Percentiles rank a stretch among this genome's conserved stretches.
Conservation (phyloP, 2,113 vertebrate species). For the Salvelinus sp. region DNA sequence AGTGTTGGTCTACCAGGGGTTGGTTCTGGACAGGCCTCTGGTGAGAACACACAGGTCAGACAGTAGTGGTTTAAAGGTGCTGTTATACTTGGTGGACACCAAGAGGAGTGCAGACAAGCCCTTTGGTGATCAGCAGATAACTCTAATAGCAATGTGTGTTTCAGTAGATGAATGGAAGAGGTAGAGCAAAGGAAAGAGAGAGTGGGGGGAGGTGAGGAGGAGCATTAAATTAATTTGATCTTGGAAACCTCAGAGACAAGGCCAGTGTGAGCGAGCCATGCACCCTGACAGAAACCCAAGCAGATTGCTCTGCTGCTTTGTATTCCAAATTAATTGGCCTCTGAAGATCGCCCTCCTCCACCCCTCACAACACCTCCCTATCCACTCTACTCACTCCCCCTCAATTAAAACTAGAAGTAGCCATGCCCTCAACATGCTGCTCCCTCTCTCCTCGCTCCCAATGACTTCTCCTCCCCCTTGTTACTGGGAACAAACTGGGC, state of each 20-base stretch:
- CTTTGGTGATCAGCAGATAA: too few relatives aligned
- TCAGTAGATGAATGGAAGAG: background rate
- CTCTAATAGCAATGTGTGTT: background rate
- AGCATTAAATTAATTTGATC: constrained; percentile 71
- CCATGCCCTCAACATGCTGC: constrained; percentile 24
- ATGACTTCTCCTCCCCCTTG: constrained; percentile 49
- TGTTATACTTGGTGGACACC: constrained; percentile 23
- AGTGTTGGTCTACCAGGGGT: constrained; percentile 12
- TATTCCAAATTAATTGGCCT: constrained; percentile 81
- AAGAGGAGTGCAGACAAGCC: background rate
- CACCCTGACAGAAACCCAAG: constrained; percentile 64
- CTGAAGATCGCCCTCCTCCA: constrained; percentile 65
- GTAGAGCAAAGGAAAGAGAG: constrained; percentile 1
- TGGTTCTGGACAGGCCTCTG: constrained; percentile 2
- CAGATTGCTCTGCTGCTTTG: constrained; percentile 75
- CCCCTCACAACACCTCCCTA: constrained; percentile 63
- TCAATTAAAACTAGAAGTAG: constrained; percentile 67
- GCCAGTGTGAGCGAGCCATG: constrained; percentile 50
- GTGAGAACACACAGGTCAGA: constrained; percentile 7
- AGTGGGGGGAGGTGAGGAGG: constrained; percentile 10
- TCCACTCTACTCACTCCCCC: constrained; percentile 56
- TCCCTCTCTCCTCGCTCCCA: constrained; percentile 33
- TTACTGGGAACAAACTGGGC: constrained; percentile 60
- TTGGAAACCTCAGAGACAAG: constrained; percentile 50
- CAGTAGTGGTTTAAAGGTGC: constrained; percentile 19